Evolutionary conservation across 2,888 invertebrate species (phyloP).

Genomic region (Chirona hameri): DNA sequence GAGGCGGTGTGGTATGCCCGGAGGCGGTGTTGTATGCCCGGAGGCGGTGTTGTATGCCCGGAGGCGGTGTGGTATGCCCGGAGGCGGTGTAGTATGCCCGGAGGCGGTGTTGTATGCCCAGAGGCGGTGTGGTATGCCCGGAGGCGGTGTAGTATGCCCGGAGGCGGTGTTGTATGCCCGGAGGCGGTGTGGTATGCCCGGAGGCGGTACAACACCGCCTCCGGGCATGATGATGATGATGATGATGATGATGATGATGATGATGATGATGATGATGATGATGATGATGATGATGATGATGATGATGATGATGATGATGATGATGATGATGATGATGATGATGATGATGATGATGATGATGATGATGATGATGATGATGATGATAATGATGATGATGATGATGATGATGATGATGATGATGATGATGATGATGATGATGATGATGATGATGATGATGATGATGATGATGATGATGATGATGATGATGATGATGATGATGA

Average conservation of each 20-base stretch:
- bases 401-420: slow-evolving; percentile 22
- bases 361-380: slow-evolving; percentile 22
- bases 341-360: slow-evolving; percentile 22
- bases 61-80: no score
- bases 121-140: no score
- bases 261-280: slow-evolving; percentile 22
- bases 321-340: slow-evolving; percentile 22
- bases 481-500: slow-evolving; percentile 22
- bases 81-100: no score
- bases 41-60: no score
- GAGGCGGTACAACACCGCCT: no score
- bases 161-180: no score
- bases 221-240: background rate
- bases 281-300: slow-evolving; percentile 22
- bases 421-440: slow-evolving; percentile 22
- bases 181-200: no score
- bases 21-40: no score
- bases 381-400: slow-evolving; percentile 22
- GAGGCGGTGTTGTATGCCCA: no score
- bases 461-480: slow-evolving; percentile 22
- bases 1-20: no score
- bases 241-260: slow-evolving; percentile 7
- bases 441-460: slow-evolving; percentile 22
- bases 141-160: no score
- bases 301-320: slow-evolving; percentile 22